A percentile compares a stretch with the other conserved stretches of the same genome.
Evolutionary conservation across 2,797 vertebrate genomes (phyloP).

Genomic region (Phataginus tetradactyla): DNA sequence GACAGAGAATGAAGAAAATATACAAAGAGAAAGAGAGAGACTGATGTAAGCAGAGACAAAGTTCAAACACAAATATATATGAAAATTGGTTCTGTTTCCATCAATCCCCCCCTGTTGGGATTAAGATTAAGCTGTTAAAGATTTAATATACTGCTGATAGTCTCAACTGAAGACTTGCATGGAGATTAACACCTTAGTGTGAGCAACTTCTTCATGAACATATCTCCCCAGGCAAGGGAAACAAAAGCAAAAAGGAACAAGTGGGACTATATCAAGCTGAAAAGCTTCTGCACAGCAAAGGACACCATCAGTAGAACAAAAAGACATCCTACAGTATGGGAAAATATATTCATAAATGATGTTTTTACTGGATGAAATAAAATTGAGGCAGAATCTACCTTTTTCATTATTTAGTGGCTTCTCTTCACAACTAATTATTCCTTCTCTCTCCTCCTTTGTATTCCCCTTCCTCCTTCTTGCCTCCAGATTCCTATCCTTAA

Average conservation of each 20-base stretch:
- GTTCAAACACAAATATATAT: conserved; percentile 2
- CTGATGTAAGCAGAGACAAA: not conserved
- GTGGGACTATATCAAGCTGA: too few species aligned
- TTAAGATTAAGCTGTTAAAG: conserved; percentile 19
- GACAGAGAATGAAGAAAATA: not conserved
- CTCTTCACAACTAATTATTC: not conserved
- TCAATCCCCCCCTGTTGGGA: not conserved
- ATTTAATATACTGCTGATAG: not conserved
- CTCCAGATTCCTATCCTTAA: not conserved
- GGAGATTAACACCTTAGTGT: not conserved
- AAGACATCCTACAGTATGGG: too few species aligned
- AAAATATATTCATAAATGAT: too few species aligned
- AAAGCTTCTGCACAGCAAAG: too few species aligned
- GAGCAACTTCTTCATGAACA: too few species aligned
- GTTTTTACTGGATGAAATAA: conserved; percentile 19
- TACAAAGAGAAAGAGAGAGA: not conserved
- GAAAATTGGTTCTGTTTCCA: conserved; percentile 22
- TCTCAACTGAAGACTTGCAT: not conserved
- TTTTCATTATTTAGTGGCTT: not conserved
- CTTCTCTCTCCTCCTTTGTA: not conserved
- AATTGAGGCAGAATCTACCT: not conserved
- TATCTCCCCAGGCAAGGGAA: too few species aligned
- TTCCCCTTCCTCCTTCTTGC: not conserved
- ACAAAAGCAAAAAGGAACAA: too few species aligned
- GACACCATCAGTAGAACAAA: too few species aligned